Conservation (phyloP, 1,140 invertebrate species). For the Vanessa tameamea region DNA sequence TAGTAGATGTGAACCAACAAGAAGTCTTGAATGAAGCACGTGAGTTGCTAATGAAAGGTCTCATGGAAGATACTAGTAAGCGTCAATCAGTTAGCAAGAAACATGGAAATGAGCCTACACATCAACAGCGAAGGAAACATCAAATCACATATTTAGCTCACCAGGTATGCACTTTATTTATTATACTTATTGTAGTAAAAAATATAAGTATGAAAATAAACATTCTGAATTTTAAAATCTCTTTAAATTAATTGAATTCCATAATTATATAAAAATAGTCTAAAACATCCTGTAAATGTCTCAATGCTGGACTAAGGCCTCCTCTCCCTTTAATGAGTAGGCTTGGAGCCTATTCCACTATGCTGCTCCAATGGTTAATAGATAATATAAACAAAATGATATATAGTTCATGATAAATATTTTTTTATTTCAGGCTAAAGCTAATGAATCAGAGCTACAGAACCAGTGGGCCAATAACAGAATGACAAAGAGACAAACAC, state of each 20-base stretch:
- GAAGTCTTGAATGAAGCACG: constrained; percentile 89
- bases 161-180: constrained; percentile 79
- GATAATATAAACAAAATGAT: too few relatives aligned
- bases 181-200: neutral
- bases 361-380: too few relatives aligned
- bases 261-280: too few relatives aligned
- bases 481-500: constrained; percentile 90
- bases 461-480: constrained; percentile 96
- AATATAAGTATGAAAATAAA: too few relatives aligned
- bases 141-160: constrained; percentile 98
- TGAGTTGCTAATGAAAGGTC: constrained; percentile 90
- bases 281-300: too few relatives aligned
- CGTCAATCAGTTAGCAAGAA: constrained; percentile 77
- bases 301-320: too few relatives aligned
- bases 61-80: constrained; percentile 87
- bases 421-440: constrained; percentile 88
- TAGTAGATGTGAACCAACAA: constrained; percentile 92
- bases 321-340: too few relatives aligned
- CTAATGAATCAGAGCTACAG: constrained; percentile 95
- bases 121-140: constrained; percentile 91
- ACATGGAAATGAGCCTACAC: constrained; percentile 84
- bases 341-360: too few relatives aligned
- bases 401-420: neutral
- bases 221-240: too few relatives aligned
- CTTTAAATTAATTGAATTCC: too few relatives aligned